Percentiles rank a stretch among this genome's conserved stretches.
Conservation (phyloP, 1,140 invertebrate genomes). For the Akabosia matsudoensis region DNA sequence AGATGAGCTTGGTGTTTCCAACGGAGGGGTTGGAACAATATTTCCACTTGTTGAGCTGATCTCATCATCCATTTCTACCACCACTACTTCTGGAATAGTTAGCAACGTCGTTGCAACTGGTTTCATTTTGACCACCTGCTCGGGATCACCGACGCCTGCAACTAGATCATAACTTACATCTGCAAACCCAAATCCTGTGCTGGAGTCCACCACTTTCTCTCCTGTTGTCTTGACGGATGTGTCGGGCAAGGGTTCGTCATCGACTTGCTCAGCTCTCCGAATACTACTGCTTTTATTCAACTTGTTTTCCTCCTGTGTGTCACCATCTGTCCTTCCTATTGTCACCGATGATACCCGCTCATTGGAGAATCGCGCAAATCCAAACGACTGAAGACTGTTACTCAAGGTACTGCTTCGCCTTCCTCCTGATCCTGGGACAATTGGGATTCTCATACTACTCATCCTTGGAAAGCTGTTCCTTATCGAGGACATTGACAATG, state of each 20-base stretch:
- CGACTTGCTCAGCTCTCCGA: slow-evolving; percentile 38
- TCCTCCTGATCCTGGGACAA: not conserved
- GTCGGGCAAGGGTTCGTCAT: slow-evolving; percentile 16
- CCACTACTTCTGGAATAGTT: not conserved
- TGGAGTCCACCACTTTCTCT: slow-evolving; percentile 19
- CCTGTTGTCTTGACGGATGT: slow-evolving; percentile 17
- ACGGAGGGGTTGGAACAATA: not conserved
- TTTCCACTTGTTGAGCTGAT: not conserved
- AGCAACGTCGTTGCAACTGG: not conserved
- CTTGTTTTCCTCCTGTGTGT: not conserved
- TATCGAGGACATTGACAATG: not conserved
- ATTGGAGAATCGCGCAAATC: slow-evolving; percentile 42
- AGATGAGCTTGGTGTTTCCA: not conserved
- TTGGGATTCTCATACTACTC: slow-evolving; percentile 6
- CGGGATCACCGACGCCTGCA: not conserved
- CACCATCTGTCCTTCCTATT: slow-evolving; percentile 21
- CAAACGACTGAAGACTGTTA: slow-evolving; percentile 31
- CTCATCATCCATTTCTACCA: not conserved
- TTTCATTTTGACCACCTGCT: not conserved
- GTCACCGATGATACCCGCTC: slow-evolving; percentile 42
- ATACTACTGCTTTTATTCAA: slow-evolving; percentile 25
- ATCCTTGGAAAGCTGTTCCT: not conserved
- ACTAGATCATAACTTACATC: slow-evolving; percentile 36
- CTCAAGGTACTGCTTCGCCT: not conserved
- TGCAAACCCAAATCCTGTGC: slow-evolving; percentile 27